A percentile compares a stretch with the other conserved stretches of the same genome.
These are phyloP conservation scores for Tachystola acroxantha DNA, from an alignment of 2,888 invertebrate genomes.

Conservation along the genomic window DNA sequence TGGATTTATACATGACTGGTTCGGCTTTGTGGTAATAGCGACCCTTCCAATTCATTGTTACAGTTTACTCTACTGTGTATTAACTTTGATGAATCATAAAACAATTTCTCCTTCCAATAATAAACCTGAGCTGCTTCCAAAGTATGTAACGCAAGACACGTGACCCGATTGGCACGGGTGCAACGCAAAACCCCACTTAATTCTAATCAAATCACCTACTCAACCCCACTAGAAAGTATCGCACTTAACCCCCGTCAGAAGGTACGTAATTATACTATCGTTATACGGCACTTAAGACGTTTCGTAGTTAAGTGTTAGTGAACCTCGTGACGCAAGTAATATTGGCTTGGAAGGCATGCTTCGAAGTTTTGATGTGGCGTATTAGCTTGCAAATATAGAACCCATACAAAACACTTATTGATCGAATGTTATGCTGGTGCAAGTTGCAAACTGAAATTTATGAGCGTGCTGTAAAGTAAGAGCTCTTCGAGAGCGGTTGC, in stretches of 20 bases:
- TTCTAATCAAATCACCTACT: slow-evolving; percentile 16
- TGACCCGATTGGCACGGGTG: slow-evolving; percentile 38
- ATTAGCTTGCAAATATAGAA: slow-evolving; percentile 76
- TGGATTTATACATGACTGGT: slow-evolving; percentile 21
- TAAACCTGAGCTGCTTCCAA: slow-evolving; percentile 46
- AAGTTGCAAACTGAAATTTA: slow-evolving; percentile 76
- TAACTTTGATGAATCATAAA: no score
- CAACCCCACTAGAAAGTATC: slow-evolving; percentile 4
- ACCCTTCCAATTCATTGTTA: no score
- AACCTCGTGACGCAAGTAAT: slow-evolving; percentile 51
- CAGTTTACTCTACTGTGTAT: no score
- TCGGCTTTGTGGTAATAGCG: no score
- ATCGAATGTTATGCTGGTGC: slow-evolving; percentile 69
- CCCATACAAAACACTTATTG: slow-evolving; percentile 75
- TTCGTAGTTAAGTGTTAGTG: slow-evolving; percentile 10
- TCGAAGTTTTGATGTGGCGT: slow-evolving; percentile 66
- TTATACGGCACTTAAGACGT: slow-evolving; percentile 17
- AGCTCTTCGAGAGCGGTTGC: slow-evolving; percentile 58
- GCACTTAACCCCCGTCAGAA: slow-evolving; percentile 16
- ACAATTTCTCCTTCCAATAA: slow-evolving; percentile 22
- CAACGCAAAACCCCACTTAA: slow-evolving; percentile 22
- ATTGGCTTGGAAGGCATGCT: slow-evolving; percentile 52
- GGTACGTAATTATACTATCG: slow-evolving; percentile 19
- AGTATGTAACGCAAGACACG: slow-evolving; percentile 50
- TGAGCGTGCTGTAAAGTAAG: slow-evolving; percentile 59